phyloP scores from a whole-genome alignment of 1,140 invertebrate genomes.

The Drosophila erecta region DNA sequence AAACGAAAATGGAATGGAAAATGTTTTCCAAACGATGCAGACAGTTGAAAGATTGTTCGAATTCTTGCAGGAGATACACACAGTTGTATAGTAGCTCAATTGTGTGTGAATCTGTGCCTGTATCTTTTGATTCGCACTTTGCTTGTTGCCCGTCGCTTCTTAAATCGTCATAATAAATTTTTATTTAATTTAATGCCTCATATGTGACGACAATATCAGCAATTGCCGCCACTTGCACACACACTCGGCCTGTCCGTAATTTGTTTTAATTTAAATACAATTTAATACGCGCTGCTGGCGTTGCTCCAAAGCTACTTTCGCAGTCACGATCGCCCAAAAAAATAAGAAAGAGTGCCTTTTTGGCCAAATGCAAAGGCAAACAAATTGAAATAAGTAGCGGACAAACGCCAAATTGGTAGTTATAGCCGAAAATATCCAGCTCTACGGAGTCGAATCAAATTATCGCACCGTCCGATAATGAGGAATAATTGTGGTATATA shows the following conservation, averaged over 20 bases:
- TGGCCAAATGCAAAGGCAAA: slow-evolving; percentile 45
- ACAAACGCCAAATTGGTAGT: slow-evolving; percentile 38
- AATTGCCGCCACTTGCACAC: slow-evolving; percentile 71
- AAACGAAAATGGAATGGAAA: slow-evolving; percentile 16
- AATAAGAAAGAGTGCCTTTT: slow-evolving; percentile 1
- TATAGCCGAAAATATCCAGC: slow-evolving; percentile 32
- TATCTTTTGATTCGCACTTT: slow-evolving; percentile 67
- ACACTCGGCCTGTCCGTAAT: slow-evolving; percentile 65
- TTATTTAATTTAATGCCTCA: slow-evolving; percentile 79
- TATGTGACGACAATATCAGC: slow-evolving; percentile 67
- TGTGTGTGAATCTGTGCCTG: slow-evolving; percentile 49
- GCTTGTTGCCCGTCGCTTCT: slow-evolving; percentile 50
- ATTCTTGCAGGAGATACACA: slow-evolving; percentile 23
- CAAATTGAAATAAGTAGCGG: slow-evolving; percentile 35
- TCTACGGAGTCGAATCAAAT: slow-evolving; percentile 29
- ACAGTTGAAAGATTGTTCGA: slow-evolving; percentile 62
- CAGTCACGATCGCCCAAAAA: slow-evolving; percentile 8
- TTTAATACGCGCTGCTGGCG: slow-evolving; percentile 67
- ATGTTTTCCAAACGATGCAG: slow-evolving; percentile 32
- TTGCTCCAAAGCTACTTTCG: slow-evolving; percentile 21
- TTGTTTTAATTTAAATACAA: slow-evolving; percentile 83
- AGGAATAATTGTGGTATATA: slow-evolving; percentile 44
- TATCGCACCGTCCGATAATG: slow-evolving; percentile 52
- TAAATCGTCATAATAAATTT: slow-evolving; percentile 82
- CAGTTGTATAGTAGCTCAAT: slow-evolving; percentile 62